phyloP scores from a whole-genome alignment of 2,113 vertebrate genomes.

The Poeciliopsis prolifica region DNA sequence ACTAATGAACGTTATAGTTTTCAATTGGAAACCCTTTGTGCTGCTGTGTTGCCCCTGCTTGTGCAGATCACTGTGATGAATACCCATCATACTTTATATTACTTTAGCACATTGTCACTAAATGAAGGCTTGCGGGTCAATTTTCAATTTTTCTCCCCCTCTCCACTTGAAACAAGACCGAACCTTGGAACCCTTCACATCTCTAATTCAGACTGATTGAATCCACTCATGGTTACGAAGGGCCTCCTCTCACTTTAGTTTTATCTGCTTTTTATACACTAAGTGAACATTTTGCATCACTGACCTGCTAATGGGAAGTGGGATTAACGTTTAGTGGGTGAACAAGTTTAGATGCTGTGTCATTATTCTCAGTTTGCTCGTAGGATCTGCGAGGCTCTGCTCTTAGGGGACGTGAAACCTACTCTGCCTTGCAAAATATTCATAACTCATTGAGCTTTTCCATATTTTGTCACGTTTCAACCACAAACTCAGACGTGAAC shows the following conservation, averaged over 20 bases:
- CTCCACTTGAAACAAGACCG: conserved; percentile 77
- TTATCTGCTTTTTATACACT: conserved; percentile 57
- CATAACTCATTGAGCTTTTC: conserved; percentile 30
- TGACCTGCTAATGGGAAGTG: conserved; percentile 40
- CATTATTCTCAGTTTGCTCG: conserved; percentile 2
- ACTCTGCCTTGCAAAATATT: conserved; percentile 8
- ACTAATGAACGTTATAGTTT: conserved; percentile 80
- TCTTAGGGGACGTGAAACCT: conserved; percentile 19
- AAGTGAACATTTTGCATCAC: conserved; percentile 55
- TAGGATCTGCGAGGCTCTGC: conserved; percentile 44
- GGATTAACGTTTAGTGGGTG: conserved; percentile 31
- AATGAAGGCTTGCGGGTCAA: conserved; percentile 77
- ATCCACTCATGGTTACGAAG: conserved; percentile 73
- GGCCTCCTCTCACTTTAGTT: conserved; percentile 72
- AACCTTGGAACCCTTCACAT: conserved; percentile 74
- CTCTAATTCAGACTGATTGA: conserved; percentile 77
- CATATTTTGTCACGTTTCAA: neutral
- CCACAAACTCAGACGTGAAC: neutral
- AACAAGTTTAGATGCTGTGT: conserved; percentile 12
- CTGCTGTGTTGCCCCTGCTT: conserved; percentile 68
- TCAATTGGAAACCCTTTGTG: conserved; percentile 81
- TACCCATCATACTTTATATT: conserved; percentile 76
- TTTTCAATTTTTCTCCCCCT: conserved; percentile 71
- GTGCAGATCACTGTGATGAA: conserved; percentile 78
- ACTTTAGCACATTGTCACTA: conserved; percentile 76